Evolutionary conservation across 2,113 vertebrate genomes (phyloP), one percentile per base, ranked within the genome.

Genomic region (Harpagus bidentatus): DNA sequence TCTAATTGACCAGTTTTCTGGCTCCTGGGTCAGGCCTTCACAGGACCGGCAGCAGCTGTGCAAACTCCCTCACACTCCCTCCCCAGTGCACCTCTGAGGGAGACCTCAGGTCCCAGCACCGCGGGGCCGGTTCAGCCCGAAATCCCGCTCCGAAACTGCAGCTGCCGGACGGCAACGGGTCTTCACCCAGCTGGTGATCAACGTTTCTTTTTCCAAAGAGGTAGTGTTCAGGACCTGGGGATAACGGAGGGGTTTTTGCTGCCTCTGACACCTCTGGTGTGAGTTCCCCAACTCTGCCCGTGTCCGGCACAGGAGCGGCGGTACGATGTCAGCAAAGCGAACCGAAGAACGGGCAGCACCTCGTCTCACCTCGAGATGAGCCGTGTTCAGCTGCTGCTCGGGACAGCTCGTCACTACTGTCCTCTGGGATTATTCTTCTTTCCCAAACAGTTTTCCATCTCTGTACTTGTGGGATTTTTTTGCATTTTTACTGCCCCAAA

Each of bases 1-100:
- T 90, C 65, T 90, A 90, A 97, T 94, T 97, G 94, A 97, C 19
- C 28, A 22, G 21, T 29, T 93, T 96, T 85, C 88, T 96, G 95
- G 94, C 95, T 96, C 59, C 85, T 15, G 83, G 61, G 62, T 16
- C 77, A 13, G 16, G 43, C 61, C 92, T 74, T 74, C 48, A 7
- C 63, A 84, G 79, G 43, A n/a, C 47, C 1, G 6, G 91, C 94
- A 87, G 95, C 97, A 97, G 94, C 94, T 97, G 97, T 97, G 95
- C 96, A 97, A 97, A 97, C 95, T 96, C 82, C 36, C 18, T 34
- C 18, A 2, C 43, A 4, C 56, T 83, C 82, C 40, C 50, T 87
- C 47, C 52, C 84, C 47, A 16, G 2, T 0, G 15, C 72, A 40
- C 47, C 95, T 93, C 86, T 5, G 10, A 66, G 86, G 88, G 63